phyloP scores from a whole-genome alignment of 2,888 invertebrate genomes.

The Heliconius sara region DNA sequence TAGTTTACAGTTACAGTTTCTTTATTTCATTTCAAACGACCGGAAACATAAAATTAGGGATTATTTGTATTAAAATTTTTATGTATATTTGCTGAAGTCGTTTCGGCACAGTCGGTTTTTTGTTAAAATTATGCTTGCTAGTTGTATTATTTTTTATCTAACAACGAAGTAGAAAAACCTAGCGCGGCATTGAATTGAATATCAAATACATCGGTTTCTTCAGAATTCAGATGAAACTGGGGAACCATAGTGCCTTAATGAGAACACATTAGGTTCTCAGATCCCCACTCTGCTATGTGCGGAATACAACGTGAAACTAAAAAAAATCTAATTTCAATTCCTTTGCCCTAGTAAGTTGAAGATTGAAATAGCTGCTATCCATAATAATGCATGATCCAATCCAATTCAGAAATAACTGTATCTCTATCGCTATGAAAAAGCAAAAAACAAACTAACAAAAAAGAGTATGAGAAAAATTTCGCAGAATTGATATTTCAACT shows the following conservation, averaged over 20 bases:
- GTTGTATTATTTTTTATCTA: too few relatives aligned
- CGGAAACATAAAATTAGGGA: background rate
- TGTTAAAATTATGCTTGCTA: too few relatives aligned
- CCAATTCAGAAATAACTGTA: background rate
- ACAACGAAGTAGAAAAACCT: too few relatives aligned
- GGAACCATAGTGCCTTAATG: too few relatives aligned
- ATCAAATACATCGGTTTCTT: too few relatives aligned
- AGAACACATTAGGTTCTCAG: too few relatives aligned
- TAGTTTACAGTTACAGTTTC: background rate
- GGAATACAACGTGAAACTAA: too few relatives aligned
- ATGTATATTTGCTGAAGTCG: background rate
- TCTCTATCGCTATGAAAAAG: conserved; percentile 8
- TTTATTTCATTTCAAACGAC: conserved; percentile 1
- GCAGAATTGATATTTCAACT: conserved; percentile 6
- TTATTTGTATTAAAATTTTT: background rate
- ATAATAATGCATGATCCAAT: background rate
- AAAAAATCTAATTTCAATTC: background rate
- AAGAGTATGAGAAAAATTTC: background rate
- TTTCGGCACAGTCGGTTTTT: background rate
- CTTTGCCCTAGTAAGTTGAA: background rate
- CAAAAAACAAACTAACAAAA: background rate
- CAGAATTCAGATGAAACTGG: too few relatives aligned
- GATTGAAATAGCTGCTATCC: background rate
- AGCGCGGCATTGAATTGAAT: too few relatives aligned
- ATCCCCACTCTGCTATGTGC: too few relatives aligned